Evolutionary conservation across 2,888 invertebrate genomes (phyloP).

Genomic region (Brenthis ino): DNA sequence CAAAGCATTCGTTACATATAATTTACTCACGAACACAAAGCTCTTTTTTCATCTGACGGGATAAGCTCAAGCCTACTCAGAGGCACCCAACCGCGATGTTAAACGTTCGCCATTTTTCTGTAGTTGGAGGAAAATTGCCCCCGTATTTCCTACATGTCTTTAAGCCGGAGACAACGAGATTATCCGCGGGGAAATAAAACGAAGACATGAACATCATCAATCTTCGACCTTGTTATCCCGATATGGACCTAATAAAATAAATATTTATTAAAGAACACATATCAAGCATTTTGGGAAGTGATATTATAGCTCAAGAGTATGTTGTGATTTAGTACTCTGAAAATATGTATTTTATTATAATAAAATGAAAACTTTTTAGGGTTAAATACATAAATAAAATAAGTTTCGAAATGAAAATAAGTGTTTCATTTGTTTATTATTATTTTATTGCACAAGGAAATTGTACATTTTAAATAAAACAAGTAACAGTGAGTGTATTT

Average conservation of each 20-base stretch:
- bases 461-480: too few species aligned
- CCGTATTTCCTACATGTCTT: slow-evolving; percentile 80
- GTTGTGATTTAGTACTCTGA: too few species aligned
- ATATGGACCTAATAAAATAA: slow-evolving; percentile 40
- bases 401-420: too few species aligned
- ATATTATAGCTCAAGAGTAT: too few species aligned
- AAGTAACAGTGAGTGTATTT: neutral
- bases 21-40: slow-evolving; percentile 14
- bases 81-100: slow-evolving; percentile 67
- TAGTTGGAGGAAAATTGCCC: slow-evolving; percentile 78
- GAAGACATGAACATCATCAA: slow-evolving; percentile 75
- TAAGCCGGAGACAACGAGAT: slow-evolving; percentile 80
- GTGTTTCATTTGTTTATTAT: too few species aligned
- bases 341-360: too few species aligned
- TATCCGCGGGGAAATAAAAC: slow-evolving; percentile 78
- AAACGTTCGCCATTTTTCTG: slow-evolving; percentile 78
- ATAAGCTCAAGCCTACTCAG: slow-evolving; percentile 48
- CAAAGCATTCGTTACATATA: slow-evolving; percentile 19
- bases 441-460: too few species aligned
- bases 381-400: too few species aligned
- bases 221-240: slow-evolving; percentile 51
- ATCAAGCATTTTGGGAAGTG: slow-evolving; percentile 5
- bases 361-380: too few species aligned
- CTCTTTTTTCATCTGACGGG: slow-evolving; percentile 39
- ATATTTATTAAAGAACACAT: slow-evolving; percentile 8